phyloP scores from a whole-genome alignment of 2,888 invertebrate genomes.

The Linnaemya tessellans region DNA sequence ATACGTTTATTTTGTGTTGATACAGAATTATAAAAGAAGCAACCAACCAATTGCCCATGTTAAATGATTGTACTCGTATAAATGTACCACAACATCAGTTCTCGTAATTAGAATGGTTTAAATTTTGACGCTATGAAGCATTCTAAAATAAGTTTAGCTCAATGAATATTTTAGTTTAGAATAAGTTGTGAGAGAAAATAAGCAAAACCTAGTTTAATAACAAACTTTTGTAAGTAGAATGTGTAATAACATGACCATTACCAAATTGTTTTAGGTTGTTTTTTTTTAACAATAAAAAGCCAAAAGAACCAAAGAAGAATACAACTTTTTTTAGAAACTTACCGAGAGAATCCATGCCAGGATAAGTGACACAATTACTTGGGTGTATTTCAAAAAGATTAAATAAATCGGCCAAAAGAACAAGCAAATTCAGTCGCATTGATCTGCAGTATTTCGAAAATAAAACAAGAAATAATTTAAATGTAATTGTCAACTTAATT shows the following conservation, averaged over 20 bases:
- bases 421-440: slow-evolving; percentile 95
- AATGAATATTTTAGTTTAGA: slow-evolving; percentile 14
- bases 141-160: slow-evolving; percentile 28
- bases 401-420: slow-evolving; percentile 96
- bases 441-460: slow-evolving; percentile 85
- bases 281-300: slow-evolving; percentile 46
- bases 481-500: background rate
- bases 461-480: background rate
- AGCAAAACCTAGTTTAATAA: slow-evolving; percentile 16
- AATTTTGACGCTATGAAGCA: slow-evolving; percentile 34
- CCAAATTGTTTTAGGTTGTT: slow-evolving; percentile 23
- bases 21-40: slow-evolving; percentile 30
- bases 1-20: background rate
- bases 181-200: slow-evolving; percentile 20
- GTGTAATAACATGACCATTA: slow-evolving; percentile 33
- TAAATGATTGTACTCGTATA: background rate
- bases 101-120: background rate
- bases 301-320: slow-evolving; percentile 12
- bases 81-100: slow-evolving; percentile 17
- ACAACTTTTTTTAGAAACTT: slow-evolving; percentile 71
- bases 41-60: slow-evolving; percentile 18
- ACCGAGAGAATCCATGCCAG: slow-evolving; percentile 87
- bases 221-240: slow-evolving; percentile 1
- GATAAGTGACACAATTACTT: slow-evolving; percentile 93
- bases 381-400: slow-evolving; percentile 97